Evolutionary conservation across 2,113 vertebrate species (phyloP), one percentile per base, ranked within the genome.

Genomic region (Nannospalax galili): DNA sequence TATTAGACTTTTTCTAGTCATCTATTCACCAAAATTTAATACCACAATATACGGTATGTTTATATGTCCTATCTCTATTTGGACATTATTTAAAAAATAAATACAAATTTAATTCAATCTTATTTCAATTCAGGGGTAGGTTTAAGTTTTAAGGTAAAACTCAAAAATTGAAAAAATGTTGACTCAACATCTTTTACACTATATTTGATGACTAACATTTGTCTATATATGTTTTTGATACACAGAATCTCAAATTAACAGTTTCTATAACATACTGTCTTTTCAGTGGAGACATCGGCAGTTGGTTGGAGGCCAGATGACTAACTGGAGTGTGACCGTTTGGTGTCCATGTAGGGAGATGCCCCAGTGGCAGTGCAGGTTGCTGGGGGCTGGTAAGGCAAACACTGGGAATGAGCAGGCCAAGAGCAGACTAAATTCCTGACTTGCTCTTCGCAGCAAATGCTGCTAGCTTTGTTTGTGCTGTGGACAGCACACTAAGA

Each of bases 11-110:
- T 78, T 64, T 4, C 40, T 58, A 70, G 64, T 89, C 56, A 40
- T 35, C 14, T 64, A 15, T 69, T 56, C 42, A 64, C 56, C 10
- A 48, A 85, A 58, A 81, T 75, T 81, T 95, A 81, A 62, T 62
- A 35, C 26, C 42, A 62, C 7, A 74, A 56, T 70, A 30, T 35
- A 82, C n/a, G 91, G 3, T 35, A 7, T 92, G 11, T 52, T 60
- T 52, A 30, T 85, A 52, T 35, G 65, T 22, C 70, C 0, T 65
- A 42, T 64, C 10, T 37, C 12, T 58, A 30, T 60, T 40, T 90
- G 56, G 70, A 42, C 20, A 93, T 48, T 74, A 81, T 45, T 20
- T 5, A 58, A 96, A 60, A 26, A 91, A 19, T 77, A 88, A 88
- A 8, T 2, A 56, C 52, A 94, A 70, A 9, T 56, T 84, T 78